Evolutionary conservation across 2,888 invertebrate genomes (phyloP), one percentile per base, ranked within the genome.

Genomic region (Lycaena phlaeas): DNA sequence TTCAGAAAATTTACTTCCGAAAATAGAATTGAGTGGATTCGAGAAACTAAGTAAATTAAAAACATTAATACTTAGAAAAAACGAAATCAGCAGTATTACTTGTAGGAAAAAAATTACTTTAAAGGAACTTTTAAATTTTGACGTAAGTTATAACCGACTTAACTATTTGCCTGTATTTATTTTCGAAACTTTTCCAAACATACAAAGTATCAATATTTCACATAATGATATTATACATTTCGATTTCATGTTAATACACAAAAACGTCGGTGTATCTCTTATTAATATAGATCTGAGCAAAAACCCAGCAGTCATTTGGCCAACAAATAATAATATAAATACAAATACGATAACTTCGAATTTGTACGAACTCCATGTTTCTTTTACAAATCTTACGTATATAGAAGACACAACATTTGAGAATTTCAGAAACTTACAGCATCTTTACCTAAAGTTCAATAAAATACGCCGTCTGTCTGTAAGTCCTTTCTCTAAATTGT

Each of bases 401-500:
- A 57, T 82, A 36, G 57, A 93, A 88, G 43, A 92, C 88, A 58
- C 91, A 87, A 74, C 92, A 89, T 73, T 95, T 91, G 71, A 92
- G 90, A 60, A 88, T 87, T 49, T 95, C 90, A 65, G 89, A 87
- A 54, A 87, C 87, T 76, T 95, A 45, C 88, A 93, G 61, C 92
- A 94, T 61, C 86, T 95, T 25, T 92, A 92, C 65, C 76, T 95
- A 49, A 88, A 90, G 42, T 88, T 87, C 54, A 95, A 95, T 68
- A 86, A 90, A 60, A 92, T 95, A 48, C 88, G 92, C 5, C 86
- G 92, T 38, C 87, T 96, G 28, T 92, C 94, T 0, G 92, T 95
- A 0, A 92, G 93, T 27, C 95, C 95, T 3, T 95, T 96, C 64
- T 87, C 89, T 39, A 90, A 89, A 50, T 84, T 95, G 37, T 86